Conservation (phyloP, 2,113 vertebrate species). For the Alexandromys fortis region DNA sequence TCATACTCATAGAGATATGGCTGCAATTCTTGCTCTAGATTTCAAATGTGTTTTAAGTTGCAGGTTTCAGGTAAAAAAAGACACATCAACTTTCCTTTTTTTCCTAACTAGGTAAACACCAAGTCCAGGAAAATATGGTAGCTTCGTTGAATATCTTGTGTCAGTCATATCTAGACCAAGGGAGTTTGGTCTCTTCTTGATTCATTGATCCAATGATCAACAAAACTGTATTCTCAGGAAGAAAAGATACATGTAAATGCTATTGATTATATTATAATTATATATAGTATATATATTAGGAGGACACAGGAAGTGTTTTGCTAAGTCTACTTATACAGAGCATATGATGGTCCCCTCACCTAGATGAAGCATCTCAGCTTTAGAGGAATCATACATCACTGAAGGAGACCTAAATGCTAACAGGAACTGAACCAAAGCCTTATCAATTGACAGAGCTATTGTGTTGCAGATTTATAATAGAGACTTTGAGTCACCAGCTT, state of each 20-base stretch:
- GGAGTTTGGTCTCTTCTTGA: constrained; percentile 46
- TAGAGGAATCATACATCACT: background rate
- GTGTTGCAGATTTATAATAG: background rate
- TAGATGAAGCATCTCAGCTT: background rate
- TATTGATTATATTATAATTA: background rate
- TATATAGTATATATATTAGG: background rate
- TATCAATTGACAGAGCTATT: background rate
- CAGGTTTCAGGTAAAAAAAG: constrained; percentile 28
- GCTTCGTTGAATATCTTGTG: constrained; percentile 14
- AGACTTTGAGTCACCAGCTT: background rate
- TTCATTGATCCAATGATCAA: constrained; percentile 10
- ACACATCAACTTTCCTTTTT: constrained; percentile 42
- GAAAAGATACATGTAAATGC: constrained; percentile 67
- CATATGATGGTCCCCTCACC: background rate
- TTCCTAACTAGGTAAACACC: constrained; percentile 1
- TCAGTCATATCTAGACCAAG: constrained; percentile 46
- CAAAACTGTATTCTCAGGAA: constrained; percentile 38
- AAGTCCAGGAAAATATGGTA: constrained; percentile 13
- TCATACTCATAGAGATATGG: background rate
- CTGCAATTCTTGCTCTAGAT: background rate
- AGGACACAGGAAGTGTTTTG: background rate
- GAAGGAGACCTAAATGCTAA: background rate
- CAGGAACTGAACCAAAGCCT: background rate
- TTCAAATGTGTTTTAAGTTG: background rate
- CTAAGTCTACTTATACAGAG: background rate